Base-by-base conservation (phyloP, 2,113 vertebrate species). In the Callithrix jacchus region DNA sequence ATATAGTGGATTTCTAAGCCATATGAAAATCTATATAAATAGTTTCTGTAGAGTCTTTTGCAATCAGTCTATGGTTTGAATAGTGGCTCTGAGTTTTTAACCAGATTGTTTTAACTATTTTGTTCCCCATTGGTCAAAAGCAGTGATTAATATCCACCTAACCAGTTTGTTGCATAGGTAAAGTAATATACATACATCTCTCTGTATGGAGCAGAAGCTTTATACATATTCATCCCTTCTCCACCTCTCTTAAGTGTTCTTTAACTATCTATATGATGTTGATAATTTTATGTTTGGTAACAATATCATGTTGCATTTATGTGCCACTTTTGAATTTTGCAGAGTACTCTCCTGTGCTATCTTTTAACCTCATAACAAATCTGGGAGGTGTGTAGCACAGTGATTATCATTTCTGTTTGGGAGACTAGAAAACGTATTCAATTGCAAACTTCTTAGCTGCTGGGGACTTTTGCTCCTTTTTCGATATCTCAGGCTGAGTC, bases 231-330 rank as follows among this genome's bases (percentile, higher is more conserved):
- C 74, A 86, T 52, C 68, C 10, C 8, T 73, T 77, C 30, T 52
- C 21, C 7, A 16, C 37, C 42, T 73, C 6, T 52, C 6, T 86
- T 30, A 77, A 80, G 25, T 80, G 40, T 84, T 87, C 64, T 94
- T 82, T 74, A 73, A n/a, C 20, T 20, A 42, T 68, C 68, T 93
- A 30, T 13, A 32, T 54, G 56, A n/a, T 73, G 27, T 40, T 82
- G 79, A 73, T 94, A 25, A 27, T 40, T 93, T 95, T 74, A 68
- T 16, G 32, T 21, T 32, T 83, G 47, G n/a, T 68, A 73, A 77
- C 70, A 93, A 49, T 37, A 76, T 32, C 32, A n/a, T 37, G 77
- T 80, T 45, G 32, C 68, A n/a, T 54, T 32, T 56, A 76, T 45
- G 30, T 45, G 27, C 6, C 20, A 35, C 32, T 73, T 84, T 45